Base-by-base conservation (phyloP, 92 coral and sea anemone genomes). In the Micromussa lordhowensis region DNA sequence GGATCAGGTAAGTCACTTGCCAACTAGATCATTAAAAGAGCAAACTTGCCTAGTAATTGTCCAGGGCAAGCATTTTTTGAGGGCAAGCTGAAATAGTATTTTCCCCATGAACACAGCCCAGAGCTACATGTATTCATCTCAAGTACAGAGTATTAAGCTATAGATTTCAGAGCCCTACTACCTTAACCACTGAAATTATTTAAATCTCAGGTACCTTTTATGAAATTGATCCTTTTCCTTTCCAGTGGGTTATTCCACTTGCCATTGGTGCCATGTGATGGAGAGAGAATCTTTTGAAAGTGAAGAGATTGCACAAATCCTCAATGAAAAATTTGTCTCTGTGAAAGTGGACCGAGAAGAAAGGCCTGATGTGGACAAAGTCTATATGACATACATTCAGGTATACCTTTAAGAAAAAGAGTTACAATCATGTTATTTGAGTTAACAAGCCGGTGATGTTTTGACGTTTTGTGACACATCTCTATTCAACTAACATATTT, bases 251-350 rank as follows among this genome's bases (percentile, higher is more conserved):
- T 97, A 97, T 81, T 97, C 99, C 48, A 97, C 99, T 15, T 97
- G 99, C 69, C 99, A 97, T 80, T 97, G 99, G 99, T 97, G 99
- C 38, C 99, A 97, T 79, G 99, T 96, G 38, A 96, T 96, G 99
- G 99, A 96, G 81, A 88, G 99, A 69, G 99, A 97, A 78, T 97
- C 99, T 49, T 97, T 97, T 94, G 99, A 97, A 78, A 86, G 94
- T 91, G 97, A 93, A 82, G 90, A 97, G 78, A 94, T 97, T 36
- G 99, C 96, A 13, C 86, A 94, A 73, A 87, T 97, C 77, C 93
- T 97, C 80, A 97, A 97, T 86, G 97, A 97, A 35, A 90, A 97
- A 85, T 97, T 91, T 91, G 97, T 97, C n/a, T 95, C 99, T 48
- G 90, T 97, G 14, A 97, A 97, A 89, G 99, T 97, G 18, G 99